Percentiles rank a stretch among this genome's conserved stretches.
Evolutionary conservation across 2,797 vertebrate genomes (phyloP).

Genomic region (Enteromius fasciolatus): DNA sequence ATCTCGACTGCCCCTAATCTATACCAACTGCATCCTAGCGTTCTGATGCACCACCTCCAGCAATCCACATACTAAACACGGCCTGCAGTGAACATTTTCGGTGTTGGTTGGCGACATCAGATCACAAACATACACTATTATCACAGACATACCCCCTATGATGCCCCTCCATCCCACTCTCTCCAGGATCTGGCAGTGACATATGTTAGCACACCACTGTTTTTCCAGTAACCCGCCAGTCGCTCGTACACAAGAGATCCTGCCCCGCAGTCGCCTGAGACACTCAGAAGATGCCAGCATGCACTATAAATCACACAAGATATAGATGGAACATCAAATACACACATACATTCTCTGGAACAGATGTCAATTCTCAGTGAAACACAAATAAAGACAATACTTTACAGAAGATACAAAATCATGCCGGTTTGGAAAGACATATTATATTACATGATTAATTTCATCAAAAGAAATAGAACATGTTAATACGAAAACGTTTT

Average conservation of each 20-base stretch:
- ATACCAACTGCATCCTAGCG: constrained; percentile 43
- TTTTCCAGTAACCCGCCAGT: constrained; percentile 37
- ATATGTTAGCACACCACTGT: constrained; percentile 52
- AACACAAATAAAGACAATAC: not conserved
- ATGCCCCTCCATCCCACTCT: constrained; percentile 39
- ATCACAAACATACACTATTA: constrained; percentile 24
- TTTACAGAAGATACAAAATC: not conserved
- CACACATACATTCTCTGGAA: not conserved
- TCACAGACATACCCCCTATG: constrained; percentile 17
- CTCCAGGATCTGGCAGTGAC: constrained; percentile 43
- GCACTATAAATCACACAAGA: constrained; percentile 28
- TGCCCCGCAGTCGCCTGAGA: constrained; percentile 14
- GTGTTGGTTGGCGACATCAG: constrained; percentile 8
- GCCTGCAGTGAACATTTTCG: constrained; percentile 21
- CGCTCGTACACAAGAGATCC: constrained; percentile 13
- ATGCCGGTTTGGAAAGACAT: not conserved
- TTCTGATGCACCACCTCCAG: constrained; percentile 42
- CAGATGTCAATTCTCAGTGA: not conserved
- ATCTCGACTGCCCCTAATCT: constrained; percentile 35
- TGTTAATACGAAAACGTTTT: not conserved
- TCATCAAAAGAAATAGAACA: not conserved
- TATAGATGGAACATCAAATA: not conserved
- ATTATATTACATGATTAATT: too few species aligned
- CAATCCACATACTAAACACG: constrained; percentile 8
- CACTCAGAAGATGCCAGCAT: not conserved